phyloP scores from a whole-genome alignment of 2,113 vertebrate species.

The Tychaedon coryphoeus region DNA sequence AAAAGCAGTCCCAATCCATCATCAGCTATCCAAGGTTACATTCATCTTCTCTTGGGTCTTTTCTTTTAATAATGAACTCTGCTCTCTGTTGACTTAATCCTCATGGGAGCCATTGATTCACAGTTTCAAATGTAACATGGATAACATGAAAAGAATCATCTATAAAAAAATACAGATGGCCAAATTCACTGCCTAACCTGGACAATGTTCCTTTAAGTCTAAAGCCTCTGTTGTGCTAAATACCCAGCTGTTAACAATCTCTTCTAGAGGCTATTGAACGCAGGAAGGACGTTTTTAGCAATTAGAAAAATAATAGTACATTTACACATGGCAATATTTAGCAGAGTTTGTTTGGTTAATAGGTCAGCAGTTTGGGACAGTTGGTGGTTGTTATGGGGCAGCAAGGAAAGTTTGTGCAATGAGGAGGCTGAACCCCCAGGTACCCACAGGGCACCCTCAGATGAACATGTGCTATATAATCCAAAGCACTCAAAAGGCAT shows the following conservation, averaged over 20 bases:
- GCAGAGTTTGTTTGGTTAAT: slow-evolving; percentile 57
- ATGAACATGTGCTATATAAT: not conserved
- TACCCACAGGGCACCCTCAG: not conserved
- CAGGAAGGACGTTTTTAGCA: slow-evolving; percentile 68
- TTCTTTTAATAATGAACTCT: not conserved
- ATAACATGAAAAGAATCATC: not conserved
- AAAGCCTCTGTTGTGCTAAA: slow-evolving; percentile 46
- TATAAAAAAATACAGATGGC: not conserved
- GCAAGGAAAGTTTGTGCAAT: not conserved
- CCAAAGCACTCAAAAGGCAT: not conserved
- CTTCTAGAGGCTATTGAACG: slow-evolving; percentile 18
- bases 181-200: slow-evolving; percentile 3
- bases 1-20: not conserved
- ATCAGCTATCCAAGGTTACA: not conserved
- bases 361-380: slow-evolving; percentile 41
- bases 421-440: not conserved
- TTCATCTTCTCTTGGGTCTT: not conserved
- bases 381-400: slow-evolving; percentile 4
- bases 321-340: slow-evolving; percentile 70
- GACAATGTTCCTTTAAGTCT: slow-evolving; percentile 36
- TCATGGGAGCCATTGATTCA: not conserved
- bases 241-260: slow-evolving; percentile 67
- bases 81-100: not conserved
- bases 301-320: slow-evolving; percentile 62
- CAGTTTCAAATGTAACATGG: not conserved